Conservation (phyloP, 2,888 invertebrate species). For the Drosophila limbata region DNA sequence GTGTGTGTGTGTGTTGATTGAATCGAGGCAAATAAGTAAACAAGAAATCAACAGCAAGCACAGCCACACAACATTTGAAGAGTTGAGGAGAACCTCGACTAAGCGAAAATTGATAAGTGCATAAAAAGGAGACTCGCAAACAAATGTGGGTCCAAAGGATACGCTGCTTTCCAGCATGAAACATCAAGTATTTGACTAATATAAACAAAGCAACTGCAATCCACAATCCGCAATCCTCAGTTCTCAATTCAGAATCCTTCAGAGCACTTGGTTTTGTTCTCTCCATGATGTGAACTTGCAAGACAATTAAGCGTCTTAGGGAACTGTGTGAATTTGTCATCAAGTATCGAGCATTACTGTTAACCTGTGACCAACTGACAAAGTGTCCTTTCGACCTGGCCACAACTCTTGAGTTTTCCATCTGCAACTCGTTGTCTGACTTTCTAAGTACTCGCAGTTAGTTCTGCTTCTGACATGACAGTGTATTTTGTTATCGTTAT, state of each 20-base stretch:
- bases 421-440: constrained; percentile 4
- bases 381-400: constrained; percentile 20
- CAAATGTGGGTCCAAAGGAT: constrained; percentile 40
- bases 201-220: constrained; percentile 47
- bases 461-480: constrained; percentile 34
- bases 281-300: background rate
- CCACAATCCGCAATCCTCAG: background rate
- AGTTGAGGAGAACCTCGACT: constrained; percentile 27
- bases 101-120: constrained; percentile 72
- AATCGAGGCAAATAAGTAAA: constrained; percentile 78
- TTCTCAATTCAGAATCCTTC: background rate
- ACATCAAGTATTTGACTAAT: constrained; percentile 54
- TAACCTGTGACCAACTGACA: constrained; percentile 42
- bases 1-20: constrained; percentile 63
- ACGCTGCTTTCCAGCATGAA: constrained; percentile 18
- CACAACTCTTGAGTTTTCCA: constrained; percentile 17
- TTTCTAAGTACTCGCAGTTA: constrained; percentile 14
- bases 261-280: background rate
- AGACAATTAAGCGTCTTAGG: constrained; percentile 44
- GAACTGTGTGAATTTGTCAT: constrained; percentile 44
- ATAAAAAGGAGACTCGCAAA: constrained; percentile 51
- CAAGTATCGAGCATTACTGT: constrained; percentile 29
- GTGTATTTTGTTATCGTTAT: constrained; percentile 57
- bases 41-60: constrained; percentile 64
- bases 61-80: constrained; percentile 30